These are phyloP conservation scores for Mungos mungo DNA, from an alignment of 2,113 vertebrate genomes.

Conservation along the genomic window DNA sequence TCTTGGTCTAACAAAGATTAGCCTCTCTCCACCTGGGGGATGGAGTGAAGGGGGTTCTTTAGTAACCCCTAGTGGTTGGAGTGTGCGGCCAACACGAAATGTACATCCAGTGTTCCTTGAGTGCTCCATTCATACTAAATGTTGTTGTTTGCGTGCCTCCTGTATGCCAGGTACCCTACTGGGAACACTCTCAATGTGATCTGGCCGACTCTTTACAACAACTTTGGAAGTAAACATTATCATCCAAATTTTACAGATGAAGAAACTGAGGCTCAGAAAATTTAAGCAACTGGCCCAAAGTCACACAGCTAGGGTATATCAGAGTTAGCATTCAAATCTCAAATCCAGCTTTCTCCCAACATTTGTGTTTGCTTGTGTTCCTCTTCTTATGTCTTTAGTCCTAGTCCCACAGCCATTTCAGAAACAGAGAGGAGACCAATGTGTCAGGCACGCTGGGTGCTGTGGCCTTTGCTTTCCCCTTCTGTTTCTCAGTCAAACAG, in stretches of 20 bases:
- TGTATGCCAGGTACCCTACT: neutral
- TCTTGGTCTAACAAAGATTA: neutral
- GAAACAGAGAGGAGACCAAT: neutral
- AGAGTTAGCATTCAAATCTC: neutral
- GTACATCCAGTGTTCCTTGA: neutral
- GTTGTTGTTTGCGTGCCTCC: neutral
- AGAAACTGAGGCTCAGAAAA: neutral
- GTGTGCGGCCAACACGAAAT: neutral
- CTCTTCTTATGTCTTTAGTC: neutral
- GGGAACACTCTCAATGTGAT: neutral
- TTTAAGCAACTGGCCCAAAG: neutral
- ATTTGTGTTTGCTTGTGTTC: neutral
- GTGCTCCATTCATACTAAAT: neutral
- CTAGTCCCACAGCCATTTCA: neutral
- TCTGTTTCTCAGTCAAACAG: neutral
- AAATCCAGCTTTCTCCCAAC: neutral
- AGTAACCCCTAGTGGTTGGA: constrained; percentile 13
- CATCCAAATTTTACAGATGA: neutral
- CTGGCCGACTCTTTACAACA: neutral
- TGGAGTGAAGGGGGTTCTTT: neutral
- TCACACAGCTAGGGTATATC: neutral
- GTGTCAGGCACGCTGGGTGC: neutral
- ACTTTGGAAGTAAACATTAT: neutral
- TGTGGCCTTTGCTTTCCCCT: neutral
- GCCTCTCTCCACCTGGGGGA: neutral